Evolutionary conservation across 2,888 invertebrate genomes (phyloP).

Genomic region (Scaptomyza flava): DNA sequence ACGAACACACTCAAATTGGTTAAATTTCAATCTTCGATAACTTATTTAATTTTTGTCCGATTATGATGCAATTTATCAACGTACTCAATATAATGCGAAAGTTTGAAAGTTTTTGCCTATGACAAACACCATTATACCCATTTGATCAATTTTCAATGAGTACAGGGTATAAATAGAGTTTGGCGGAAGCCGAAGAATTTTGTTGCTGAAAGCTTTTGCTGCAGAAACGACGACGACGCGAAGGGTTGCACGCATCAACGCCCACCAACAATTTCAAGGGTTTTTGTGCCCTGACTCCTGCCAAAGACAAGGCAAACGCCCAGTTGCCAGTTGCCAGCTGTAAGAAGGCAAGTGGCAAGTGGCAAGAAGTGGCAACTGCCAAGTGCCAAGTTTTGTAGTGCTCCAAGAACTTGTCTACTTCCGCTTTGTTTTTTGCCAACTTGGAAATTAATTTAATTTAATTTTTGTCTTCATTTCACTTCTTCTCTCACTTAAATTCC

Average conservation of each 20-base stretch:
- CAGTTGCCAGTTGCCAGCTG: constrained; percentile 43
- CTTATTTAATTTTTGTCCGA: background rate
- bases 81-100: background rate
- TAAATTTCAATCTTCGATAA: background rate
- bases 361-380: constrained; percentile 51
- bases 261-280: constrained; percentile 81
- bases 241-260: constrained; percentile 83
- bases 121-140: background rate
- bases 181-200: constrained; percentile 76
- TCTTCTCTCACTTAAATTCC: constrained; percentile 43
- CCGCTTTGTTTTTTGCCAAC: constrained; percentile 51
- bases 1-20: background rate
- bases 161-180: constrained; percentile 28
- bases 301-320: constrained; percentile 46
- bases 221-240: constrained; percentile 41
- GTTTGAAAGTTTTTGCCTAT: background rate
- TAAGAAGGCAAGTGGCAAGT: constrained; percentile 20
- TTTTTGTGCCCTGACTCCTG: constrained; percentile 59
- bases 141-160: background rate
- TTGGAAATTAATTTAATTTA: constrained; percentile 68
- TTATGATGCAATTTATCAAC: background rate
- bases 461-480: constrained; percentile 47
- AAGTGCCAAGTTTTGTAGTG: constrained; percentile 68
- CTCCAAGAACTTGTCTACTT: constrained; percentile 73
- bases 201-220: constrained; percentile 78